Evolutionary conservation across 2,888 invertebrate genomes (phyloP), one percentile per base, ranked within the genome.

Genomic region (Ernsta delagoae): DNA sequence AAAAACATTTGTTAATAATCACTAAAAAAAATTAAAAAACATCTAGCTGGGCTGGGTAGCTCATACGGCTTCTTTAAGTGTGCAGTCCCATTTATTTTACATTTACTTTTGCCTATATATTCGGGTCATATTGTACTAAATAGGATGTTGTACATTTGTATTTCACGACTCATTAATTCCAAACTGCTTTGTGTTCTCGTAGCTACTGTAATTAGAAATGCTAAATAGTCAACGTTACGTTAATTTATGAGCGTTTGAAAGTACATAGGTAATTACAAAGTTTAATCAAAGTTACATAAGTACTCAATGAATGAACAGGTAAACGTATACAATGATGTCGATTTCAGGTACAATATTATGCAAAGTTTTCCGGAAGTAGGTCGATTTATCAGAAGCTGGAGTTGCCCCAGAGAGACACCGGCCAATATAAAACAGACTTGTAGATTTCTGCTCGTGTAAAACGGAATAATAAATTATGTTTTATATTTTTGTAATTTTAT

Each of bases 271-370:
- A 53, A 39, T 59, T 43, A 6, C n/a, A 31, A 45, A 34, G 5
- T 45, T n/a, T 45, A 45, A n/a, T 45, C n/a, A 45, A 12, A 53
- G 54, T 66, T 66, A 66, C 50, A 34, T 66, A 60, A 66, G 43
- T 24, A 34, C n/a, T 24, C 3, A 4, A 45, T 45, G 4, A 12
- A 34, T 9, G 6, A 31, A 31, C 11, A 9, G 7, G 8, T 43
- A 9, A 9, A 5, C 45, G 3, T 45, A 45, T 1, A 5, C n/a
- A 45, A 11, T n/a, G 5, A n/a, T 4, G n/a, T 43, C 43, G 4
- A 45, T 4, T 45, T n/a, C 0, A n/a, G 45, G 31, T 31, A 31
- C 31, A 31, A 4, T 31, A 31, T 31, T 31, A 31, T 31, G 31
- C 31, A 31, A 39, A 39, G 5, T 39, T 39, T 7, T 39, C 0